Evolutionary conservation across 2,888 invertebrate species (phyloP), one percentile per base, ranked within the genome.

Genomic region (Drosophila testacea): DNA sequence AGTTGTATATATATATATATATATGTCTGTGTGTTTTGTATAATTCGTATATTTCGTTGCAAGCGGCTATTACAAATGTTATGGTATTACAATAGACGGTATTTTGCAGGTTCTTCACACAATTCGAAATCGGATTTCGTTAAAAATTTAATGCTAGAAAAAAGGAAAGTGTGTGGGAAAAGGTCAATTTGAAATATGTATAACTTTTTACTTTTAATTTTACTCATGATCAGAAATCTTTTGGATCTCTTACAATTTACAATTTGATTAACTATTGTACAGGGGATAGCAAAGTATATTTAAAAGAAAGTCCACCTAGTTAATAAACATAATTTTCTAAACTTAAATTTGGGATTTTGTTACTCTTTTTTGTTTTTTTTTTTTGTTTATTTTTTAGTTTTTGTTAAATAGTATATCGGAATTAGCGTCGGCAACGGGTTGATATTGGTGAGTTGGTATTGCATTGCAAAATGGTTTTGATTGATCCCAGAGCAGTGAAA

Each of bases 181-280:
- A 44, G n/a, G n/a, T 2, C 11, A 27, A 11, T 44, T 32, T 13
- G 6, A 34, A 36, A 32, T 32, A 32, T 0, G 6, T 30, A 4
- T 30, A 6, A 7, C 7, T 30, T 30, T 30, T 30, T 30, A 6
- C 7, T 32, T 13, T 28, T 22, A n/a, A 0, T 16, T 38, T 9
- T 4, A 16, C 9, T 13, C 32, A 32, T 6, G 13, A 44, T 30
- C 44, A 38, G 13, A 46, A 34, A 47, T 69, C 16, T 55, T 6
- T 47, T 16, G 30, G n/a, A 7, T 41, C 42, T n/a, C 7, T 44
- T 7, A 27, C 48, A 39, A 32, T 28, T 42, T 22, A 22, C 22
- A 22, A 32, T 28, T 42, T 27, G 46, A 54, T 79, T 70, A 77
- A 54, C 71, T 77, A 81, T 81, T 81, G 74, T 74, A 73, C 57